Base-by-base conservation (phyloP, 1,140 invertebrate genomes). In the Galendromus occidentalis region DNA sequence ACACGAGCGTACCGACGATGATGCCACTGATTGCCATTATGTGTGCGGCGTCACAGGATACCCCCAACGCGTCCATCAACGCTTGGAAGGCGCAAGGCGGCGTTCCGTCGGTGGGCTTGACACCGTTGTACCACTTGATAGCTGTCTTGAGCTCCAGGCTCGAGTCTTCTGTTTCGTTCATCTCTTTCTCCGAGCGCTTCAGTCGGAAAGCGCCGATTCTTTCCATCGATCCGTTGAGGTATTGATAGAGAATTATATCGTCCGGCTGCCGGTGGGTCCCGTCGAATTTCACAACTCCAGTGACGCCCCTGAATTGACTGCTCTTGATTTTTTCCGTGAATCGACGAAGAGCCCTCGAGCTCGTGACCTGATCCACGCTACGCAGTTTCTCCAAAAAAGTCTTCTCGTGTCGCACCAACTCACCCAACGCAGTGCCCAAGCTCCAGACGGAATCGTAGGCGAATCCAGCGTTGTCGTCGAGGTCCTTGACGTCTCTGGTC, bases 381-480 rank as follows among this genome's bases (percentile, higher is more conserved):
- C 33, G 33, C 9, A 39, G 9, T 4, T 39, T 39, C 33, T 39
- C 4, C 22, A 59, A 9, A 22, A 59, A 25, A 59, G n/a, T 14
- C 14, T 59, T 17, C 6, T 29, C 51, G 12, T 20, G 14, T 33
- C 22, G 22, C 25, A 29, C 51, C 22, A 59, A 33, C 14, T n/a
- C n/a, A n/a, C 12, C 14, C 1, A 25, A 22, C 4, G 17, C 25
- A 1, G 12, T 59, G 2, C 25, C 51, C 33, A 59, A 22, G 9
- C n/a, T 22, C 87, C 87, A 90, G 45, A 88, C 84, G 0, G 86
- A 87, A 76, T 91, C 87, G 73, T 90, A 90, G 0, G 79, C 78
- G 72, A 84, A 89, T 1, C 85, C 84, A 7, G 83, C 85, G 74
- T 86, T 89, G 59, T 81, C 76, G 30, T 79, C 81, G 22, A 76